Evolutionary conservation across 2,888 invertebrate species (phyloP), one percentile per base, ranked within the genome.

Genomic region (Emmelina monodactyla): DNA sequence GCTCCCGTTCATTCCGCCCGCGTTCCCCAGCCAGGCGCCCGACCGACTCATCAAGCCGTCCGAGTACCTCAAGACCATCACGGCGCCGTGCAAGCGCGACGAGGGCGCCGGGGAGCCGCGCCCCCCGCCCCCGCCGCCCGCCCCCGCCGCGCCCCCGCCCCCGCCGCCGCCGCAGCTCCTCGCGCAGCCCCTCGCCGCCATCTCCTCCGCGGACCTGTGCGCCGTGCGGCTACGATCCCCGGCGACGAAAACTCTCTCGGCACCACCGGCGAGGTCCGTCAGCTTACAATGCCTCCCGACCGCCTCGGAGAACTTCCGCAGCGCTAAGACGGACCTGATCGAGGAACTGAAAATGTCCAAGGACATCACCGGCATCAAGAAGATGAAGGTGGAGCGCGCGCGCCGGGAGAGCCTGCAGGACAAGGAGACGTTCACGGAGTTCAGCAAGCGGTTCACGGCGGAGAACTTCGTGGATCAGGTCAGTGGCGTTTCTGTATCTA

Each of bases 321-420:
- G 85, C 33, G 89, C 86, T 43, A 93, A 92, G 66, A 91, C 88
- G 15, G 93, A 94, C 64, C 75, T 96, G 32, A 95, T 96, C 43
- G 94, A 94, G 31, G 96, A 96, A 59, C 72, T 96, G 40, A 95
- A 95, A 68, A 87, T 92, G 82, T 93, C 94, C 30, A 94, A 90
- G 65, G 94, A 95, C 61, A 92, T 94, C 42, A 89, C 92, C 1
- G 95, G 95, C n/a, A 94, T 96, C 35, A 91, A 91, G 68, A 94
- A 94, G 67, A 71, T 94, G 83, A 95, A 94, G 66, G 92, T 94
- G 46, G 94, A 94, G 68, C 85, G 91, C 45, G 91, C 91, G 14
- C 89, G 92, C 58, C 85, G 90, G 44, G 93, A 94, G 62, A 91
- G 89, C 55, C 85, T 86, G 33, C 86, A 88, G 53, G 93, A 93